Evolutionary conservation across 2,888 invertebrate genomes (phyloP), one percentile per base, ranked within the genome.

Genomic region (Drosophila gaucha): DNA sequence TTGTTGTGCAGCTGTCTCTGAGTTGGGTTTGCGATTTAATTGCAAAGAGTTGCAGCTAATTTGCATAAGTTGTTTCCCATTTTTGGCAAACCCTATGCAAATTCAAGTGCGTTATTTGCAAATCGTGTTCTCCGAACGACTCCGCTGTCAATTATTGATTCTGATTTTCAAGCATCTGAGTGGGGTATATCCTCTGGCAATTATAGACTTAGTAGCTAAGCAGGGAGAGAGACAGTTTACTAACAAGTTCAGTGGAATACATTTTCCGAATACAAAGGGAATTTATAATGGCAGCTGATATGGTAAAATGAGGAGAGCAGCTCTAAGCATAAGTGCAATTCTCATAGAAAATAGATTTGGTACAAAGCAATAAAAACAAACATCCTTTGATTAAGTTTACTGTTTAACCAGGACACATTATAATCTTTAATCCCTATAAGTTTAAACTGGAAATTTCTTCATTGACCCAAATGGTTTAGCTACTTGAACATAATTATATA

Each of bases 91-190:
- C 74, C 75, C 74, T 89, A 89, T 89, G 89, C 86, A 89, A 89
- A 89, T 89, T 90, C 80, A 78, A 90, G 89, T 89, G 84, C 85
- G 83, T 85, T 90, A 90, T 90, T 90, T 86, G 83, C 90, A 90
- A 90, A 90, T 89, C 89, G 89, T 90, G 89, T 90, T 87, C 68
- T 67, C 67, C 62, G 18, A 33, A 79, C 79, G 77, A 87, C 88
- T 83, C 71, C 46, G 80, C 78, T 86, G 89, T 89, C 90, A 89
- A 88, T 88, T 88, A 80, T 66, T 71, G 80, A 77, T 69, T 68
- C 50, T 47, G 28, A 49, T 64, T 58, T 57, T 39, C 38, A 46
- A 84, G 75, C 52, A 56, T 44, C 69, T 67, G 80, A 83, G 68
- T 78, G 79, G 68, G 59, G 41, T 12, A 49, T 57, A 43, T 49